Base-by-base conservation (phyloP, 2,888 invertebrate species). In the Sepiola atlantica region DNA sequence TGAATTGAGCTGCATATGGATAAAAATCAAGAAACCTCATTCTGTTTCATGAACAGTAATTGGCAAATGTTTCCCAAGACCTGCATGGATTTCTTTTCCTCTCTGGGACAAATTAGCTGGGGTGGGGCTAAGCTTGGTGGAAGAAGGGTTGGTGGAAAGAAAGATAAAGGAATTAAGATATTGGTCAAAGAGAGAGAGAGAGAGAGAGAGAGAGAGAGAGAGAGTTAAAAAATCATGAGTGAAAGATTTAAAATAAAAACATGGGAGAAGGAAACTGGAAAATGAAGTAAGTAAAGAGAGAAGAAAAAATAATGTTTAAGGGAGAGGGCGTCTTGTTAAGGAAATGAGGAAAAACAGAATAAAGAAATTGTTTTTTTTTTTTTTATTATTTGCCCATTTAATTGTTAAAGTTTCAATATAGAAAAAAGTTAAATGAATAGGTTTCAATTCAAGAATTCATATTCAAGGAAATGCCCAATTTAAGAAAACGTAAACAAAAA, bases 1-100 rank as follows among this genome's bases (percentile, higher is more conserved):
- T 77, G 77, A 77, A 77, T 77, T n/a, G 61, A n/a, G n/a, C n/a
- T 77, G 77, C 77, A 77, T 77, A 32, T 32, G 77, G 77, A 77
- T 77, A 77, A 77, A 77, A 77, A 77, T 77, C 77, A 77, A 77
- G 77, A 77, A 77, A n/a, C 77, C 77, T 77, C n/a, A 77, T 77
- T n/a, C 77, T 77, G 77, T 77, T 77, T 77, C n/a, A 77, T 77
- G 77, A 77, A 77, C 77, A 77, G 77, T 77, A 77, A 77, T 77
- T 77, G 77, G 77, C 77, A n/a, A 77, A n/a, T 77, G 77, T n/a
- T 77, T 77, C n/a, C 77, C 77, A 77, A 77, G 77, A 77, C 77
- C 77, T 77, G 77, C 77, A 77, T 77, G 77, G n/a, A 77, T n/a
- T n/a, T 77, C 77, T 77, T 18, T 77, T 32, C 77, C 77, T 77